Conservation (phyloP, 2,113 vertebrate genomes). For the Sphaerodactylus townsendi region DNA sequence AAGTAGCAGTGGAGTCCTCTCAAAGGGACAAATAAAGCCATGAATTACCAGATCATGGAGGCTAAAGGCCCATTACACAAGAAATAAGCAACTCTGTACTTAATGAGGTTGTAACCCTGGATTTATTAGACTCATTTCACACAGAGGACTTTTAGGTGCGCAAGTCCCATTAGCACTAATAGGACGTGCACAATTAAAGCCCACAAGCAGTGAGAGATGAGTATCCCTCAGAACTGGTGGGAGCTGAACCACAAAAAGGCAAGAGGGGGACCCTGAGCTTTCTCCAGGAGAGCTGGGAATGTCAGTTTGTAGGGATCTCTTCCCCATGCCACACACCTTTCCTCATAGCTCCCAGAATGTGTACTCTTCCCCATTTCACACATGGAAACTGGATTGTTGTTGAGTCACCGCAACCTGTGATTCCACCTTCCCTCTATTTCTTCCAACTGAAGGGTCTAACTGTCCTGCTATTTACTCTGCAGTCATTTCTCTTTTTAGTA, state of each 20-base stretch:
- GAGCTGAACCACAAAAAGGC: background rate
- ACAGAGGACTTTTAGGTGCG: slow-evolving; percentile 46
- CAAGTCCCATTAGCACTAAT: slow-evolving; percentile 52
- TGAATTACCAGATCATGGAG: slow-evolving; percentile 57
- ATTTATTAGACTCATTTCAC: slow-evolving; percentile 56
- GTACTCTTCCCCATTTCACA: background rate
- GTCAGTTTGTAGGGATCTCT: background rate
- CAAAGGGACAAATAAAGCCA: slow-evolving; percentile 50
- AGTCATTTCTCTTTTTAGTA: too few relatives aligned
- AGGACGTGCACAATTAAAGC: slow-evolving; percentile 48
- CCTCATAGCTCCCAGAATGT: background rate
- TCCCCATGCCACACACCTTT: background rate
- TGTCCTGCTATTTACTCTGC: too few relatives aligned
- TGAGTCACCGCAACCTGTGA: too few relatives aligned
- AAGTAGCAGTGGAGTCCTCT: slow-evolving; percentile 37
- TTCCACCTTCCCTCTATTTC: background rate
- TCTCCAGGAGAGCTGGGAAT: background rate
- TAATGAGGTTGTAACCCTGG: slow-evolving; percentile 65
- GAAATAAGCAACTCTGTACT: slow-evolving; percentile 64
- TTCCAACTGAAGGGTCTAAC: too few relatives aligned
- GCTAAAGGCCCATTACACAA: slow-evolving; percentile 50
- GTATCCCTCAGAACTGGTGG: slow-evolving; percentile 41
- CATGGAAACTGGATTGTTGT: background rate
- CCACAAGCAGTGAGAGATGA: slow-evolving; percentile 26
- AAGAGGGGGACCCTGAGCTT: background rate